Percentiles rank a stretch among this genome's conserved stretches.
These are phyloP conservation scores for Grallaria varia DNA, from an alignment of 2,113 vertebrate genomes.

Conservation along the genomic window DNA sequence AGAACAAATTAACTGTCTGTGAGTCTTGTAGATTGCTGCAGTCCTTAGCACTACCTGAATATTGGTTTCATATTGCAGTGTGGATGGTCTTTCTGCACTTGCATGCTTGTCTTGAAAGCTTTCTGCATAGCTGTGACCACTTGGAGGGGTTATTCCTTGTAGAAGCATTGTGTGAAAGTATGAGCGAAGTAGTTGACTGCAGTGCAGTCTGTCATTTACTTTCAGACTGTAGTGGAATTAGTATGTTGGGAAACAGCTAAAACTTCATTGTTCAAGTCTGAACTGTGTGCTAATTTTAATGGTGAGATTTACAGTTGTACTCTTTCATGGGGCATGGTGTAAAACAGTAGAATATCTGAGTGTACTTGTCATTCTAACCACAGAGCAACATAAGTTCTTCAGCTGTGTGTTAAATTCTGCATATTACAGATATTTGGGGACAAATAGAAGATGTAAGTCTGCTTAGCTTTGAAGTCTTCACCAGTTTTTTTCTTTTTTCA, in stretches of 20 bases:
- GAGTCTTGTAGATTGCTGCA: background rate
- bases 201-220: background rate
- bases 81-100: background rate
- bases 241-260: background rate
- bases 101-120: background rate
- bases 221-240: background rate
- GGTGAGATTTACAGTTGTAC: rapidly evolving
- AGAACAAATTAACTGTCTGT: background rate
- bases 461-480: background rate
- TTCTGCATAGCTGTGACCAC: background rate
- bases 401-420: background rate
- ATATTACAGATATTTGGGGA: background rate
- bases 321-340: background rate
- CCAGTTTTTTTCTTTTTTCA: background rate
- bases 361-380: background rate
- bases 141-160: background rate
- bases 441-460: background rate
- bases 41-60: background rate
- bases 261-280: background rate
- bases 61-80: background rate
- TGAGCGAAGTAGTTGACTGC: background rate
- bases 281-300: background rate
- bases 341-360: background rate
- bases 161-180: background rate
- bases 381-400: background rate